Conservation (phyloP, 2,888 invertebrate species). For the Drosophila phalerata region DNA sequence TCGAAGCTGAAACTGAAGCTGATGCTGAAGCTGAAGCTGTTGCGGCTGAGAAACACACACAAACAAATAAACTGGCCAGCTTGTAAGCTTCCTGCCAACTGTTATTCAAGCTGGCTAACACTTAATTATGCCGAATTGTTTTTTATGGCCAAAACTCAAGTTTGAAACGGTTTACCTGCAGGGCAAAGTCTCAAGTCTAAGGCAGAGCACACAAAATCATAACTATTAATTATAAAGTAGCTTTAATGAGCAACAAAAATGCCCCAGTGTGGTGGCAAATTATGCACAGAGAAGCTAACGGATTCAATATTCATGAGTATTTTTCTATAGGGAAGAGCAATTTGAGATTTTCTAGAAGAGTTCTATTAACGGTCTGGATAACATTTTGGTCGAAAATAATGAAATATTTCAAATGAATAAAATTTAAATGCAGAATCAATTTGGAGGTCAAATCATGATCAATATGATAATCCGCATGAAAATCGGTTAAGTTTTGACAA, state of each 20-base stretch:
- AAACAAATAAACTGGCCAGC: constrained; percentile 11
- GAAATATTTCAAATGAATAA: too few relatives aligned
- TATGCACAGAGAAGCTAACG: not conserved
- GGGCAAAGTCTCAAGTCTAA: constrained; percentile 8
- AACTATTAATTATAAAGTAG: constrained; percentile 44
- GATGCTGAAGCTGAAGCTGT: constrained; percentile 4
- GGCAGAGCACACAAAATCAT: constrained; percentile 21
- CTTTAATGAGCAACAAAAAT: constrained; percentile 16
- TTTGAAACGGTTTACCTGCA: constrained; percentile 40
- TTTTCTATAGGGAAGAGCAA: not conserved
- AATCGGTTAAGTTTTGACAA: too few relatives aligned
- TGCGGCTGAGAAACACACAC: constrained; percentile 4
- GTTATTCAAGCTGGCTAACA: constrained; percentile 49
- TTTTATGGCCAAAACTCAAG: constrained; percentile 16
- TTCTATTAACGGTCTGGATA: not conserved
- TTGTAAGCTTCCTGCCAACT: constrained; percentile 24
- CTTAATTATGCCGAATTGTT: constrained; percentile 61
- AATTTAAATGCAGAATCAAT: too few relatives aligned
- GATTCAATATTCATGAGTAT: not conserved
- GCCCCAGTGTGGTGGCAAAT: constrained; percentile 14
- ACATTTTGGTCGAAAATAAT: not conserved
- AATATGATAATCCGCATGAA: too few relatives aligned
- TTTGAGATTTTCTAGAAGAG: not conserved
- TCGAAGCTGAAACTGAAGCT: constrained; percentile 3
- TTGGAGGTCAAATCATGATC: too few relatives aligned